phyloP scores from a whole-genome alignment of 1,140 invertebrate species.

The Lysiphlebus fabarum region DNA sequence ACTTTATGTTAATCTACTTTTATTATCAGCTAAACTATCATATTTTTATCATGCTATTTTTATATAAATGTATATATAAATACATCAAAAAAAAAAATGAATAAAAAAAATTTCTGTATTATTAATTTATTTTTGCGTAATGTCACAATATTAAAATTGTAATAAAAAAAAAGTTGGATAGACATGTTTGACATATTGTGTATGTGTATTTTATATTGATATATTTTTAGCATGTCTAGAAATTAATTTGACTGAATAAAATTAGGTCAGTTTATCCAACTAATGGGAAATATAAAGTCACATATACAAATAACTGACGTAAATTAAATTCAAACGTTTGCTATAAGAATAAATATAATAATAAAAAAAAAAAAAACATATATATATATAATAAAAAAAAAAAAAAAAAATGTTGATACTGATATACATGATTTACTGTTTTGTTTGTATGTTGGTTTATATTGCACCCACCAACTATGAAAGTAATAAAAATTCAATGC shows the following conservation, averaged over 20 bases:
- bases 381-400: constrained; percentile 23
- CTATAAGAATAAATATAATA: too few species aligned
- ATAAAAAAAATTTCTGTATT: too few species aligned
- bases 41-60: too few species aligned
- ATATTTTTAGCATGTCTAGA: neutral
- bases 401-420: constrained; percentile 34
- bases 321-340: constrained; percentile 44
- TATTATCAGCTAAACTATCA: too few species aligned
- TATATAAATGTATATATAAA: too few species aligned
- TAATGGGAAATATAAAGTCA: constrained; percentile 54
- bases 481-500: constrained; percentile 41
- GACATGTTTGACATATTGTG: constrained; percentile 4
- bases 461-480: constrained; percentile 30
- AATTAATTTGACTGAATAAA: constrained; percentile 27
- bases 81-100: too few species aligned
- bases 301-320: constrained; percentile 44
- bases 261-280: constrained; percentile 51
- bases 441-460: constrained; percentile 36
- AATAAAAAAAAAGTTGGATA: neutral
- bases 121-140: too few species aligned
- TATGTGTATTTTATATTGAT: too few species aligned
- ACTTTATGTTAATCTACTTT: too few species aligned
- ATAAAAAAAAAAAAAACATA: too few species aligned
- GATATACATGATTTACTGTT: constrained; percentile 42
- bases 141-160: too few species aligned